Percentiles rank a stretch among this genome's conserved stretches.
Evolutionary conservation across 2,113 vertebrate species (phyloP).

Genomic region (Ia io): DNA sequence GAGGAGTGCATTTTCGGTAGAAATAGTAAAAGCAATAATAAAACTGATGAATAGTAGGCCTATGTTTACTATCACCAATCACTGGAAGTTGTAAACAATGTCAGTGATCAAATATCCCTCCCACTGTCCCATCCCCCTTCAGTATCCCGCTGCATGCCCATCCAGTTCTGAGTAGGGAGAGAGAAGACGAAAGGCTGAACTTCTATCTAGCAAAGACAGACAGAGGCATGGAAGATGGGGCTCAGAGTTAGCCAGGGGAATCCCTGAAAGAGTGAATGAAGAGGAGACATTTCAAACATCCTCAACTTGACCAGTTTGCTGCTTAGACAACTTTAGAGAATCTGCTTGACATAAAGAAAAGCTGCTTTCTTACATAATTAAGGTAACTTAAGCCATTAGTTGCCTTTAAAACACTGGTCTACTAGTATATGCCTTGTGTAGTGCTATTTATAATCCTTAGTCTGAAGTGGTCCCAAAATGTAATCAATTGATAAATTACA

Average conservation of each 20-base stretch:
- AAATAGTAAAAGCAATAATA: slow-evolving; percentile 25
- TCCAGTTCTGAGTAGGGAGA: neutral
- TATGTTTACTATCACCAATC: slow-evolving; percentile 33
- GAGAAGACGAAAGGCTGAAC: neutral
- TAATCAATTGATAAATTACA: slow-evolving; percentile 44
- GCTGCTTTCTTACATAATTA: neutral
- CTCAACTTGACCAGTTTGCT: neutral
- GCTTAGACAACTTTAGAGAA: slow-evolving; percentile 9
- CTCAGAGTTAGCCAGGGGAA: neutral
- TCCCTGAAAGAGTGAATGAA: neutral
- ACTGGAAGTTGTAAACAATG: slow-evolving; percentile 7
- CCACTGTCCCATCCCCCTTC: neutral
- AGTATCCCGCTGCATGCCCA: neutral
- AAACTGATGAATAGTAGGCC: neutral
- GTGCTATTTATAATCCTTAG: neutral
- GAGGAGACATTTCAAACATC: neutral
- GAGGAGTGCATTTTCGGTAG: neutral
- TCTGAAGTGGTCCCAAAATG: neutral
- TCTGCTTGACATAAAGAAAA: neutral
- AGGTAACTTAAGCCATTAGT: neutral
- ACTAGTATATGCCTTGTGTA: neutral
- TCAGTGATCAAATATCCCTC: slow-evolving; percentile 11
- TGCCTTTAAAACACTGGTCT: neutral
- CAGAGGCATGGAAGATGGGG: neutral
- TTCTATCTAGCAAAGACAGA: neutral